These are phyloP conservation scores for Lepidurus packardi DNA, from an alignment of 1,140 invertebrate genomes.

Conservation along the genomic window DNA sequence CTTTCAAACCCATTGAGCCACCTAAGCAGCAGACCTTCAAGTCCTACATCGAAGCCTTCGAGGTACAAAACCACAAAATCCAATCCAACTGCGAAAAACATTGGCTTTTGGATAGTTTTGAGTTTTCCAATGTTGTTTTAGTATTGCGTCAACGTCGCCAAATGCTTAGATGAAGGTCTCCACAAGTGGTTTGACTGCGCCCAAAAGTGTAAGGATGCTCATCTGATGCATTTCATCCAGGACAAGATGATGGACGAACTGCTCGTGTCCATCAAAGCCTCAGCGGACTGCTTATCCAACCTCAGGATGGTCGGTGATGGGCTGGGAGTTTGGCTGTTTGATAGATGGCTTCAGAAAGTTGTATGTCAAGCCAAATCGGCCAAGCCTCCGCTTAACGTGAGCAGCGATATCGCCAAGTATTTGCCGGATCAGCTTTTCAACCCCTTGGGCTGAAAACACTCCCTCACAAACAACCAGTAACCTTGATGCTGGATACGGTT, in stretches of 20 bases:
- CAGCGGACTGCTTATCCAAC: conserved; percentile 20
- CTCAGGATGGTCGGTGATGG: conserved; percentile 27
- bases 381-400: conserved; percentile 7
- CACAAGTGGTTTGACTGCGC: conserved; percentile 22
- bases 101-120: not conserved
- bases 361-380: not conserved
- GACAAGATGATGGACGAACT: conserved; percentile 26
- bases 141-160: not conserved
- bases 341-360: conserved; percentile 25
- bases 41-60: conserved; percentile 24
- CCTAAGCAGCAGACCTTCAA: conserved; percentile 22
- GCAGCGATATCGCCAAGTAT: conserved; percentile 22
- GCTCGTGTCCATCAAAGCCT: not conserved
- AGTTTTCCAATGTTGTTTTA: not conserved
- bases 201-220: conserved; percentile 18
- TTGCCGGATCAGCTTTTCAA: conserved; percentile 15
- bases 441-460: not conserved
- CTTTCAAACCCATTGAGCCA: not conserved
- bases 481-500: not conserved
- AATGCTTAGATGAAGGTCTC: conserved; percentile 16
- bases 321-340: conserved; percentile 27
- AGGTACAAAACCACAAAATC: conserved; percentile 14
- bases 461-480: not conserved
- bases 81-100: not conserved
- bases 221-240: conserved; percentile 28